These are phyloP conservation scores for Myopa tessellatipennis DNA, from an alignment of 2,888 invertebrate species.

Conservation along the genomic window DNA sequence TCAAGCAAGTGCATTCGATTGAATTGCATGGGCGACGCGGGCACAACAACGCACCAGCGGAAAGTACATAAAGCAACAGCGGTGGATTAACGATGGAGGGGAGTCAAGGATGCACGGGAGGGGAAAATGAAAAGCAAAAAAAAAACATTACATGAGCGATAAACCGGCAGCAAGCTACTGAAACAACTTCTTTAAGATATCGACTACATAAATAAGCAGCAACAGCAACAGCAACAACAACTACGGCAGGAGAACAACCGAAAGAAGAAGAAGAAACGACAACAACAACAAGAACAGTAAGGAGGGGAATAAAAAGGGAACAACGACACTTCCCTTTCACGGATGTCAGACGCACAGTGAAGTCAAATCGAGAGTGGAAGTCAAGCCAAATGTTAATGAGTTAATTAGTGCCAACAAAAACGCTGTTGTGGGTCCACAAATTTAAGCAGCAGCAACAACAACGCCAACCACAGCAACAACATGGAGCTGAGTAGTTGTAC, in stretches of 20 bases:
- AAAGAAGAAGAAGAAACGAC: background rate
- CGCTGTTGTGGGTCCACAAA: slow-evolving; percentile 60
- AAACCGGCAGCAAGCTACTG: slow-evolving; percentile 8
- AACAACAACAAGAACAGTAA: slow-evolving; percentile 12
- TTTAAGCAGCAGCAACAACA: slow-evolving; percentile 31
- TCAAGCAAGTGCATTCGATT: slow-evolving; percentile 11
- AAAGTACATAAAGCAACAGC: background rate
- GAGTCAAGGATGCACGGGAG: background rate
- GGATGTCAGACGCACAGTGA: slow-evolving; percentile 9
- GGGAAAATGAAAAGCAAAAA: background rate
- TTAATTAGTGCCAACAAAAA: slow-evolving; percentile 64
- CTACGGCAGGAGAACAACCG: background rate
- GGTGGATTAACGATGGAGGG: background rate
- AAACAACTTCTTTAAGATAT: slow-evolving; percentile 29
- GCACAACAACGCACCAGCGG: slow-evolving; percentile 23
- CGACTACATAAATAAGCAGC: slow-evolving; percentile 28
- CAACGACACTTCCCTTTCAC: too few species aligned
- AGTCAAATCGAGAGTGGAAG: slow-evolving; percentile 44
- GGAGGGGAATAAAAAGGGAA: slow-evolving; percentile 2
- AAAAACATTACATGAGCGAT: slow-evolving; percentile 31
- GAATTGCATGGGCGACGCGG: slow-evolving; percentile 3
- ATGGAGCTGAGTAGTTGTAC: background rate
- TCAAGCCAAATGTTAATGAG: slow-evolving; percentile 65
- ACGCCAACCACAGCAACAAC: slow-evolving; percentile 22
- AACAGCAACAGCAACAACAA: slow-evolving; percentile 26